Percentiles rank a stretch among this genome's conserved stretches.
phyloP scores from a whole-genome alignment of 2,888 invertebrate genomes.

The Nysson spinosus region DNA sequence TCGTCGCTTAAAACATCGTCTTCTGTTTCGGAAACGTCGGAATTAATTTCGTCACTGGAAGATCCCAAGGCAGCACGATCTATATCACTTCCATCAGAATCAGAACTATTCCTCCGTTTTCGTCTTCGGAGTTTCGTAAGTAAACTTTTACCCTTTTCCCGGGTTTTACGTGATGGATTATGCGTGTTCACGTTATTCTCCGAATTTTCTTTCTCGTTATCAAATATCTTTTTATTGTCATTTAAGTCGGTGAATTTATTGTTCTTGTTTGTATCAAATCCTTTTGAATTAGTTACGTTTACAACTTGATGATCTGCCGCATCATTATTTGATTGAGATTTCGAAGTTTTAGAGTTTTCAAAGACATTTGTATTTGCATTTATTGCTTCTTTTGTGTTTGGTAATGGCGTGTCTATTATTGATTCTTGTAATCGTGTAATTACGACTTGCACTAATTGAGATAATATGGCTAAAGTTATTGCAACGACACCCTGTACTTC shows the following conservation, averaged over 20 bases:
- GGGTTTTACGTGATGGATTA: conserved; percentile 35
- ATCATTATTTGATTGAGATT: conserved; percentile 16
- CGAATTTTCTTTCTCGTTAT: conserved; percentile 15
- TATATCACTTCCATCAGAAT: conserved; percentile 73
- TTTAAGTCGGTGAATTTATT: conserved; percentile 24
- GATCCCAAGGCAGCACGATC: conserved; percentile 60
- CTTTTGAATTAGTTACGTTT: too few relatives aligned
- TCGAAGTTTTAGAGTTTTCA: neutral
- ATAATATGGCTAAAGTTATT: conserved; percentile 89
- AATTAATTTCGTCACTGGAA: conserved; percentile 73
- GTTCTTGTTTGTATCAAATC: conserved; percentile 10
- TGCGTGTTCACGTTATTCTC: conserved; percentile 43
- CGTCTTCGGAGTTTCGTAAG: conserved; percentile 71
- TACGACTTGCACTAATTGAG: conserved; percentile 82
- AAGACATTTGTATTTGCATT: conserved; percentile 8
- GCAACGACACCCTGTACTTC: conserved; percentile 90
- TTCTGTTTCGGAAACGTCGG: conserved; percentile 74
- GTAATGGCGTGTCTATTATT: conserved; percentile 70
- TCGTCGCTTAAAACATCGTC: conserved; percentile 71
- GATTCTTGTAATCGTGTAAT: conserved; percentile 70
- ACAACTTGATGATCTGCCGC: too few relatives aligned
- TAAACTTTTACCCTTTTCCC: conserved; percentile 67
- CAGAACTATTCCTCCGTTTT: conserved; percentile 72
- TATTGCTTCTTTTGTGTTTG: conserved; percentile 59
- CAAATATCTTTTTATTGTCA: conserved; percentile 16